These are phyloP conservation scores for Eupleurogrammus muticus DNA, from an alignment of 2,797 vertebrate genomes.

Conservation along the genomic window DNA sequence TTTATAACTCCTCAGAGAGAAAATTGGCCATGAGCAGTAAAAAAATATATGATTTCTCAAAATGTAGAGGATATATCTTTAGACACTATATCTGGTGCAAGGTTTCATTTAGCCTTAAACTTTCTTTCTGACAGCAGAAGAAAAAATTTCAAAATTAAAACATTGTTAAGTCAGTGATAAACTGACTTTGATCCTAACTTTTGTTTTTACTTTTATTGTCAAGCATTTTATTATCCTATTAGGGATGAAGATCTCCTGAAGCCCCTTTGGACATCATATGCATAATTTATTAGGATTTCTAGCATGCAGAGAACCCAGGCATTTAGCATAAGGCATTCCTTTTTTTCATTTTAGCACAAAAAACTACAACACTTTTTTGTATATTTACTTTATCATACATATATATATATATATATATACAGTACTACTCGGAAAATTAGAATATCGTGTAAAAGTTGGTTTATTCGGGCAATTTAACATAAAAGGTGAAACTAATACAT, in stretches of 20 bases:
- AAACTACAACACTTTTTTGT: too few species aligned
- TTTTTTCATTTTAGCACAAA: background rate
- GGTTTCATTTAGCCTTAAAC: conserved; percentile 22
- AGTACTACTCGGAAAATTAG: too few species aligned
- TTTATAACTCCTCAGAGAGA: conserved; percentile 29
- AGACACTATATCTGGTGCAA: conserved; percentile 24
- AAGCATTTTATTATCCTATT: conserved; percentile 50
- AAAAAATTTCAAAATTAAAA: conserved; percentile 23
- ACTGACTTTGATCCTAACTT: conserved; percentile 28
- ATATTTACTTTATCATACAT: too few species aligned
- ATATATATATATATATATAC: too few species aligned
- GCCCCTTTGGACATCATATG: conserved; percentile 38
- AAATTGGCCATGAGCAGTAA: conserved; percentile 24
- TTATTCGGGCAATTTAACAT: too few species aligned
- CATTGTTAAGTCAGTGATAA: conserved; percentile 13
- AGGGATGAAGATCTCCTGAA: conserved; percentile 31
- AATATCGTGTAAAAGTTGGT: too few species aligned
- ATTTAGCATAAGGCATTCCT: conserved; percentile 15
- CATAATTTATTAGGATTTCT: conserved; percentile 52
- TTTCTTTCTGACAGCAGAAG: conserved; percentile 23
- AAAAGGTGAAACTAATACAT: too few species aligned
- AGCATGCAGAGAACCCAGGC: conserved; percentile 15
- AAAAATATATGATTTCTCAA: conserved; percentile 24
- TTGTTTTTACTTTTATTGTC: conserved; percentile 34
- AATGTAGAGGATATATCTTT: conserved; percentile 28